Evolutionary conservation across 64 coral and sea anemone species (phyloP).

Genomic region (Montipora efflorescens): DNA sequence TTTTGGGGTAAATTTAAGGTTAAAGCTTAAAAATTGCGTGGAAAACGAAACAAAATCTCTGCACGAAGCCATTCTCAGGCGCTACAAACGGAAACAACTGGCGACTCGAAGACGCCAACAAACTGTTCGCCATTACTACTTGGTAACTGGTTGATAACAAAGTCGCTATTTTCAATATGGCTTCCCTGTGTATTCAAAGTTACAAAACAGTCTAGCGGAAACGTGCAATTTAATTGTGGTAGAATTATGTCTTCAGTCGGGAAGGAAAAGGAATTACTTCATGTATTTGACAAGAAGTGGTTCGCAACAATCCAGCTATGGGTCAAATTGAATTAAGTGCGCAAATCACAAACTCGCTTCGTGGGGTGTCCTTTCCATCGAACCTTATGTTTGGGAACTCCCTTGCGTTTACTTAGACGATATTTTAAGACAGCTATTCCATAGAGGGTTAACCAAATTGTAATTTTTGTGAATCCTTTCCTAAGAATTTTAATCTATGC

Average conservation of each 20-base stretch:
- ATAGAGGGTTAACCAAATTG: background rate
- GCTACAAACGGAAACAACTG: conserved; percentile 79
- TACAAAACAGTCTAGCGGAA: conserved; percentile 15
- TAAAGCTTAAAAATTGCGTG: background rate
- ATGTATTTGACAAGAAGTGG: conserved; percentile 43
- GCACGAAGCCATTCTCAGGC: conserved; percentile 64
- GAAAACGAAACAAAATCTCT: conserved; percentile 53
- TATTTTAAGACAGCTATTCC: background rate
- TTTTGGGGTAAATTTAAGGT: background rate
- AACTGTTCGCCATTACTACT: conserved; percentile 48
- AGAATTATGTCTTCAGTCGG: conserved; percentile 33
- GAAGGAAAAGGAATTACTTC: conserved; percentile 21
- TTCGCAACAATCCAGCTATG: conserved; percentile 28
- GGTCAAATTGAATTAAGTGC: conserved; percentile 47
- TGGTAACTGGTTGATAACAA: conserved; percentile 40
- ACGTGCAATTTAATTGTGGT: conserved; percentile 10
- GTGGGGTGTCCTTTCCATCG: conserved; percentile 1
- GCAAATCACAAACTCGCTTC: conserved; percentile 14
- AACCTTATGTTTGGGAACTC: conserved; percentile 36
- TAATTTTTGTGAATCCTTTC: background rate
- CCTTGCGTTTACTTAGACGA: background rate
- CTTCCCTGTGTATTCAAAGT: conserved; percentile 13
- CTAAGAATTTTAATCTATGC: background rate
- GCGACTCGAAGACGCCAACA: conserved; percentile 74
- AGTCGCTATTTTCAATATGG: conserved; percentile 39